Conservation (phyloP, 2,797 vertebrate species). For the Sciurus vulgaris region DNA sequence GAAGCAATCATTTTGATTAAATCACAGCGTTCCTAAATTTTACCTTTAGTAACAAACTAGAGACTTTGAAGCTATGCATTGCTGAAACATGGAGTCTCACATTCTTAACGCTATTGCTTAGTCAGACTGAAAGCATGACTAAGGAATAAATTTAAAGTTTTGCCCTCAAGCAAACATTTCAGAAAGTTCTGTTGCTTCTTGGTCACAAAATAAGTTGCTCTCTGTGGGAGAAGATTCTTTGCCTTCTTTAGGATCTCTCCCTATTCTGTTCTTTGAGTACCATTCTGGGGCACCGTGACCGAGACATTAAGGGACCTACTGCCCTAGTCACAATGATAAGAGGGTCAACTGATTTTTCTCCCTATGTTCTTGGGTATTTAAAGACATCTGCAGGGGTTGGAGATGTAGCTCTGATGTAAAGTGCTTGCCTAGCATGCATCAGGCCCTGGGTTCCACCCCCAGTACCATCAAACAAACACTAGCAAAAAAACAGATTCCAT, state of each 20-base stretch:
- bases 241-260: not conserved
- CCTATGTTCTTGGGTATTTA: conserved; percentile 42
- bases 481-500: conserved; percentile 28
- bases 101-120: not conserved
- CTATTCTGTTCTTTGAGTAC: not conserved
- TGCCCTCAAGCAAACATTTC: conserved; percentile 35
- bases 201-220: not conserved
- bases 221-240: not conserved
- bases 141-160: conserved; percentile 16
- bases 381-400: not conserved
- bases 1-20: conserved; percentile 70
- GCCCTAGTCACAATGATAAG: not conserved
- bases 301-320: too few relatives aligned
- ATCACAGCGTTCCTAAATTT: conserved; percentile 57
- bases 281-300: not conserved
- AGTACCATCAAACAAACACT: too few relatives aligned
- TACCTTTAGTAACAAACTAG: conserved; percentile 34
- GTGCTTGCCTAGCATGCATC: too few relatives aligned
- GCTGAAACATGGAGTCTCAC: not conserved
- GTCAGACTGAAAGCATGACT: not conserved
- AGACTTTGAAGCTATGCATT: not conserved
- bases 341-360: not conserved
- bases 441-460: too few relatives aligned
- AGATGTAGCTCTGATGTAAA: too few relatives aligned
- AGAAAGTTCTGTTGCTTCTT: not conserved